These are phyloP conservation scores for Mythimna lalbum DNA, from an alignment of 2,888 invertebrate species.

Conservation along the genomic window DNA sequence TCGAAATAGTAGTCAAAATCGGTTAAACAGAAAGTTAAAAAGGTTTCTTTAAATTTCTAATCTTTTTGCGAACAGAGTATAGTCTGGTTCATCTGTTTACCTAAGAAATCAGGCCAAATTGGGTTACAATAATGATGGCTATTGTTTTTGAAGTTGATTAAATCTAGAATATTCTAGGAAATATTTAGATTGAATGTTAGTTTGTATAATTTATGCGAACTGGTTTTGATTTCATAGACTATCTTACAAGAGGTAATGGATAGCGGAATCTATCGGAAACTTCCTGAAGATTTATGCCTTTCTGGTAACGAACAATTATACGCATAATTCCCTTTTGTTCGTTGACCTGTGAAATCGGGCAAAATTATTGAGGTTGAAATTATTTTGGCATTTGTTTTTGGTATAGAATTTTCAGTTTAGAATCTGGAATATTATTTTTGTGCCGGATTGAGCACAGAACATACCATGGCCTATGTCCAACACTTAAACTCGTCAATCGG, in stretches of 20 bases:
- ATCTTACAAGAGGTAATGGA: conserved; percentile 65
- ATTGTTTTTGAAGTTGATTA: conserved; percentile 9
- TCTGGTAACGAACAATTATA: conserved; percentile 70
- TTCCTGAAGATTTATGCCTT: conserved; percentile 69
- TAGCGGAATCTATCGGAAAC: conserved; percentile 66
- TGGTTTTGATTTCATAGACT: background rate
- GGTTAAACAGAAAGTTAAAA: too few relatives aligned
- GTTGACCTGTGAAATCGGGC: conserved; percentile 62
- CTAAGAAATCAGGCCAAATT: too few relatives aligned
- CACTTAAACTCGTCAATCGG: too few relatives aligned
- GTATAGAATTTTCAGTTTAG: background rate
- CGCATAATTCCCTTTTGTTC: conserved; percentile 65
- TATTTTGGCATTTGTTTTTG: conserved; percentile 28
- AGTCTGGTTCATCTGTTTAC: too few relatives aligned
- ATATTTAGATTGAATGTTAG: background rate
- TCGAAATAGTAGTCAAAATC: too few relatives aligned
- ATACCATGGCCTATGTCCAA: too few relatives aligned
- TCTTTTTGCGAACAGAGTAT: too few relatives aligned
- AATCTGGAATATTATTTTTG: too few relatives aligned
- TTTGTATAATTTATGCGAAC: background rate
- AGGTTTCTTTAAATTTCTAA: too few relatives aligned
- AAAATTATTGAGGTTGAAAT: conserved; percentile 18
- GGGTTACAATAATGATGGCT: conserved; percentile 13
- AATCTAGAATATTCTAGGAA: conserved; percentile 1
- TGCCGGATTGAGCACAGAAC: too few relatives aligned